Evolutionary conservation across 2,113 vertebrate genomes (phyloP), one percentile per base, ranked within the genome.

Genomic region (Thomomys bottae): DNA sequence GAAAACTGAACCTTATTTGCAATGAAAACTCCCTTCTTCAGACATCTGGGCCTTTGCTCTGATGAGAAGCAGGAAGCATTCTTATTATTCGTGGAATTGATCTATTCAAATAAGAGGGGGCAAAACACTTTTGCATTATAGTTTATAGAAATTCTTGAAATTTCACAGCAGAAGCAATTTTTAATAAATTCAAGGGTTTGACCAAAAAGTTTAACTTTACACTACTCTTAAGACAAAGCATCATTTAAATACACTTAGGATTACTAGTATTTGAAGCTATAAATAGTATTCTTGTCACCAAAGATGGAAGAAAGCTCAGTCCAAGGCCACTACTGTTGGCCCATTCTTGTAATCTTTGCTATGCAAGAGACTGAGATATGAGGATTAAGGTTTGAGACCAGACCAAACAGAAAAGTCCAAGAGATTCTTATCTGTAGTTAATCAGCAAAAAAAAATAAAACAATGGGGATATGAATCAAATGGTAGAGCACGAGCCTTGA

Each of bases 1-100:
- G 91, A 79, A 95, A 93, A 93, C 90, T 80, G 36, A 86, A 92
- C 83, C 70, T 71, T 88, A 92, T 90, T 92, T 95, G 83, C 61
- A 86, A 64, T 34, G 76, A 83, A 94, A 88, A 61, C 54, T 88
- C 45, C 91, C 40, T 96, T 95, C 86, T 94, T 64, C 26, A 80
- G 87, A 95, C 87, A 92, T 90, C 71, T 90, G 91, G 70, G 79
- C 63, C 88, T 92, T 80, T 64, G 89, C 90, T 94, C 75, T 68
- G 54, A 88, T 66, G 92, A 7, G 54, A 93, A 81, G 24, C 84
- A 88, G 75, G 83, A 94, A 88, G 80, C 89, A 70, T 84, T 64
- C 61, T 96, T 88, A 76, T 88, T 90, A 93, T 95, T 92, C 95
- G 61, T 92, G 78, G 57, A 88, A 90, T 91, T 92, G 59, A 61